Evolutionary conservation across 2,797 vertebrate genomes (phyloP).

Genomic region (Erithacus rubecula): DNA sequence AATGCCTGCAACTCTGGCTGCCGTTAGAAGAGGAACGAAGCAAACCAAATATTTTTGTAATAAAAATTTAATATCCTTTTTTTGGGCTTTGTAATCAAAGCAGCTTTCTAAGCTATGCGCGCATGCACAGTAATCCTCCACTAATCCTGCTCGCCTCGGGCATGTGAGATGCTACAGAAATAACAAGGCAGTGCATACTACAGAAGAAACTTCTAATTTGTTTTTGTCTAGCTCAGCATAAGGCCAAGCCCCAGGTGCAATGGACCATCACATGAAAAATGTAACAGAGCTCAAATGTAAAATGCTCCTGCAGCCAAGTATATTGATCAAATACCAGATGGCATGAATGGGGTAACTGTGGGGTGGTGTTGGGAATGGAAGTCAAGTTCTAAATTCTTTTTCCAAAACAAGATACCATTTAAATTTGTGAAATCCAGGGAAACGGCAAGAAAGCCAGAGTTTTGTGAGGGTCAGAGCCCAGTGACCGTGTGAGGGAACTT

Average conservation of each 20-base stretch:
- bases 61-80: conserved; percentile 48
- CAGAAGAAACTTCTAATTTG: not conserved
- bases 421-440: not conserved
- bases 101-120: conserved; percentile 28
- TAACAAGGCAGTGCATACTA: not conserved
- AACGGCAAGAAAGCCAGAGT: not conserved
- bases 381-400: not conserved
- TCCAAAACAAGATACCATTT: not conserved
- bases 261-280: not conserved
- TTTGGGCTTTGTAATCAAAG: conserved; percentile 35
- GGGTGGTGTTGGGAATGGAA: not conserved
- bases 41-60: conserved; percentile 47
- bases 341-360: not conserved
- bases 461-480: not conserved
- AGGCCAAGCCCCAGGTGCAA: not conserved
- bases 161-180: conserved; percentile 1
- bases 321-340: not conserved
- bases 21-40: conserved; percentile 20
- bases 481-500: not conserved
- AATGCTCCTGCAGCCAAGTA: not conserved
- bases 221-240: not conserved
- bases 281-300: not conserved
- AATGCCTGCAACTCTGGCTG: conserved; percentile 29
- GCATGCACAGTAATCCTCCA: not conserved
- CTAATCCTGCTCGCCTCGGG: conserved; percentile 25